These are phyloP conservation scores for Gallinago media DNA, from an alignment of 2,113 vertebrate genomes.

Conservation along the genomic window DNA sequence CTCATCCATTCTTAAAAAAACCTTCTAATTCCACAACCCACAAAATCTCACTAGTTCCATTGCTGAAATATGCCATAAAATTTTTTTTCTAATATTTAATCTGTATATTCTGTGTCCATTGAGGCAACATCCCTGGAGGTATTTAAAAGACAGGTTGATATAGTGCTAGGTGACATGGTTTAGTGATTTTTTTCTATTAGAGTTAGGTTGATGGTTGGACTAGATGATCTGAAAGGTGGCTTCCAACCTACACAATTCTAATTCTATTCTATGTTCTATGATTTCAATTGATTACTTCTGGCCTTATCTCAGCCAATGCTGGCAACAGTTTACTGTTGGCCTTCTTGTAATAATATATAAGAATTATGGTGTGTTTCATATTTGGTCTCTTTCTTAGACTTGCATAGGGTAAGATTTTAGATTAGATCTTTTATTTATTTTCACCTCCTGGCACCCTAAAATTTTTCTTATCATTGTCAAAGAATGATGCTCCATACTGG, in stretches of 20 bases:
- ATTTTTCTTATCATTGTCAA: not conserved
- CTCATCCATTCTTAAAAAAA: not conserved
- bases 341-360: not conserved
- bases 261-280: no score
- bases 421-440: not conserved
- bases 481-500: not conserved
- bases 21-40: not conserved
- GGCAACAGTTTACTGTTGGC: not conserved
- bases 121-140: no score
- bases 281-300: not conserved
- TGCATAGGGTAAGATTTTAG: not conserved
- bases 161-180: no score
- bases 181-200: no score
- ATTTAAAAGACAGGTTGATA: no score
- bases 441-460: not conserved
- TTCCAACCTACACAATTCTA: no score
- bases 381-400: not conserved
- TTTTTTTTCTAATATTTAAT: not conserved
- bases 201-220: no score
- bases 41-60: not conserved
- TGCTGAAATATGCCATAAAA: not conserved
- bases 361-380: not conserved
- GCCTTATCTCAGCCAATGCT: not conserved
- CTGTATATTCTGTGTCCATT: not conserved
- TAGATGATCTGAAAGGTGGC: no score